Evolutionary conservation across 2,113 vertebrate genomes (phyloP), one percentile per base, ranked within the genome.

Genomic region (Sula dactylatra): DNA sequence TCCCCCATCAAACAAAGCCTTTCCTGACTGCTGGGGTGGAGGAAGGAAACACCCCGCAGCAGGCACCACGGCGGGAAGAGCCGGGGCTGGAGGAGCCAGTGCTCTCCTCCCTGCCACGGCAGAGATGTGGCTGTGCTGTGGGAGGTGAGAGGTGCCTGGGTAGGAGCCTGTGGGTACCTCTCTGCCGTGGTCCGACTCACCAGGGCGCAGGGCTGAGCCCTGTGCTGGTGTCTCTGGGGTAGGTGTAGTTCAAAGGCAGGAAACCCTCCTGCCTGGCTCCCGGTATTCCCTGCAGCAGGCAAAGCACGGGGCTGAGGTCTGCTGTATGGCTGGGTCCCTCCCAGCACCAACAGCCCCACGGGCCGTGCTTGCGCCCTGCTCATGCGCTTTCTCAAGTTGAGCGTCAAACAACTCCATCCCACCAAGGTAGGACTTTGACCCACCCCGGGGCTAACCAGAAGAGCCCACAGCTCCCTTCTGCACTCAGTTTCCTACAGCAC

Each of bases 81-180:
- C 59, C 1, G 9, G 34, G 52, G 34, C 55, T 82, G 65, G 52
- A 47, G 71, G 14, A 19, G 50, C 20, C 8, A 0, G 4, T 0
- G 11, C n/a, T 72, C 16, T 55, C 25, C 50, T 66, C 34, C 24
- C 1, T 3, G 65, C 19, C 3, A 0, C 0, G 3, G 52, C 65
- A 65, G 38, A 52, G 72, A 52, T 8, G 0, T 4, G 58, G 26
- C 25, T 22, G 65, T 9, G 81, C 54, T n/a, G 65, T 31, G 16
- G 64, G 24, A n/a, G 15, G 27, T 9, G 62, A 76, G 38, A 40
- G 38, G 17, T 13, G 82, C 47, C 34, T 1, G 42, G 11, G 9
- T 36, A 44, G 22, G 32, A 77, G 56, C 64, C 45, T 9, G 2
- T 0, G 2, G 52, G 9, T 32, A 12, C 24, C 25, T 44, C 47